Percentiles rank a stretch among this genome's conserved stretches.
phyloP scores from a whole-genome alignment of 2,113 vertebrate species.

The Perccottus glenii region DNA sequence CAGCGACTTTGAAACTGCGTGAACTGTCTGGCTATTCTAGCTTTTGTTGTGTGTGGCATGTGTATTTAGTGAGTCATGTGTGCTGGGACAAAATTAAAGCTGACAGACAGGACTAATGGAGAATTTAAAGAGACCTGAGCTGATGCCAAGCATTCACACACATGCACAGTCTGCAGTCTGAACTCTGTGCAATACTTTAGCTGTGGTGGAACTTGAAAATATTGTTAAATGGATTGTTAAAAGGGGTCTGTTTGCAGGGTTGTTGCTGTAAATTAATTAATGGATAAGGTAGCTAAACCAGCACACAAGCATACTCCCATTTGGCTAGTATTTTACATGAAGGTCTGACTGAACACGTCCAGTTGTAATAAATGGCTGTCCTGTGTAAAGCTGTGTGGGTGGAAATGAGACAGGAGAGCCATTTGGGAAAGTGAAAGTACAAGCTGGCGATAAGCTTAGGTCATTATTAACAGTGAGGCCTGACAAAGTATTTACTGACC shows the following conservation, averaged over 20 bases:
- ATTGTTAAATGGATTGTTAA: conserved; percentile 43
- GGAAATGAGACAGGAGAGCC: neutral
- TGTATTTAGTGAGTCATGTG: conserved; percentile 47
- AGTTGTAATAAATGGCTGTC: neutral
- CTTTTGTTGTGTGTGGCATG: conserved; percentile 22
- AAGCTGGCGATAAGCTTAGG: neutral
- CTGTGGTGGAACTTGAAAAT: conserved; percentile 20
- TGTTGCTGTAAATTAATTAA: conserved; percentile 50
- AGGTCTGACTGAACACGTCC: conserved; percentile 18
- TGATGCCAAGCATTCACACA: conserved; percentile 28
- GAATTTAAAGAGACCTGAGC: conserved; percentile 42
- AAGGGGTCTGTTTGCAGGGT: conserved; percentile 34
- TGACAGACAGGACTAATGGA: conserved; percentile 52
- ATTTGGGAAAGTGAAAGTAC: neutral
- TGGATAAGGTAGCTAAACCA: conserved; percentile 34
- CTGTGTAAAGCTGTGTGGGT: neutral
- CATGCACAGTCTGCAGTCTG: neutral
- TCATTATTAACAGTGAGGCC: neutral
- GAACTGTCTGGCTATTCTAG: conserved; percentile 37
- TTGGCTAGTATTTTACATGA: conserved; percentile 11
- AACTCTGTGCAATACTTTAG: conserved; percentile 19
- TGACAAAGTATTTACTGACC: conserved; percentile 10
- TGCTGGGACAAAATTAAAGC: conserved; percentile 54
- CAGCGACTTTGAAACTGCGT: conserved; percentile 47
- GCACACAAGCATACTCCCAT: conserved; percentile 34